Conservation (phyloP, 2,888 invertebrate genomes). For the Platynereis dumerilii region DNA sequence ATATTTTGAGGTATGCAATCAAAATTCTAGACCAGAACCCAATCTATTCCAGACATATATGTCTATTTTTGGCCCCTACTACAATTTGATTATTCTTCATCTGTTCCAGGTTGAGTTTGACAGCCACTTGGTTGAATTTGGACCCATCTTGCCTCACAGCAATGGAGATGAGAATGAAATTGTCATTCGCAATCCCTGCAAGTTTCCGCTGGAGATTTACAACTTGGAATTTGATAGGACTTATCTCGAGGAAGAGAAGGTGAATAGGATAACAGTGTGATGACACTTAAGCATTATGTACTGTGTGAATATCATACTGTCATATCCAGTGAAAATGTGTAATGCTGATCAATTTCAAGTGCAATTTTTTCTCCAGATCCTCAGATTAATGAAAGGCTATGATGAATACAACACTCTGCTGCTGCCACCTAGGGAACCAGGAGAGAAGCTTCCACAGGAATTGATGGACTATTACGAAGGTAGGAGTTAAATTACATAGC, state of each 20-base stretch:
- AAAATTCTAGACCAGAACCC: too few relatives aligned
- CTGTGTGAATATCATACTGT: too few relatives aligned
- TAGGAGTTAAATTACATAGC: too few relatives aligned
- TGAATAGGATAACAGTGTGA: constrained; percentile 30
- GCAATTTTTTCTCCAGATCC: too few relatives aligned
- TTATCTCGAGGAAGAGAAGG: constrained; percentile 63
- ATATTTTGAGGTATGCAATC: too few relatives aligned
- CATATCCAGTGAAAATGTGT: too few relatives aligned
- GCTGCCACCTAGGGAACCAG: constrained; percentile 58
- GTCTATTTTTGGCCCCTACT: too few relatives aligned
- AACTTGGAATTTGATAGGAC: constrained; percentile 72
- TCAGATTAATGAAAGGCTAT: constrained; percentile 62
- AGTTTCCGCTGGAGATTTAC: constrained; percentile 74
- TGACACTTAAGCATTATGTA: too few relatives aligned
- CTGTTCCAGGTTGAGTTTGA: constrained; percentile 48
- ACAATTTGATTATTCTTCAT: too few relatives aligned
- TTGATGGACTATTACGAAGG: constrained; percentile 62
- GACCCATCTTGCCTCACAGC: constrained; percentile 72
- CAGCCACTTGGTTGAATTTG: constrained; percentile 67
- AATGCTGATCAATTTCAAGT: too few relatives aligned
- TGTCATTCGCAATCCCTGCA: constrained; percentile 71
- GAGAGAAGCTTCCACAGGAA: constrained; percentile 63
- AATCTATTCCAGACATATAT: too few relatives aligned
- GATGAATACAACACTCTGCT: constrained; percentile 62
- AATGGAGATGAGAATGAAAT: constrained; percentile 69